Percentiles rank a stretch among this genome's conserved stretches.
phyloP scores from a whole-genome alignment of 2,888 invertebrate species.

The Trissonchulus sp. region DNA sequence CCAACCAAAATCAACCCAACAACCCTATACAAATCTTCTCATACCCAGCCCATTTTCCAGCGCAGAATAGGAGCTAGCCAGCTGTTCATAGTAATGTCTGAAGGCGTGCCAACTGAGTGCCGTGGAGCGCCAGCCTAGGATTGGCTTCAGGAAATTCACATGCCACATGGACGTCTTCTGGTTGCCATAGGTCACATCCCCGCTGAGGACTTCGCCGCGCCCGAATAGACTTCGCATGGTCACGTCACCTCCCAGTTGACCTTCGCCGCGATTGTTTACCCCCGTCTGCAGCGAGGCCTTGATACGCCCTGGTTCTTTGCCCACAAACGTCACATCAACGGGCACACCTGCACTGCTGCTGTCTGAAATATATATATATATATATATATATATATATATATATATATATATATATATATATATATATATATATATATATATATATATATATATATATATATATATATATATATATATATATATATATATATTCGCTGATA shows the following conservation, averaged over 20 bases:
- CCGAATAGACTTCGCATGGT: slow-evolving; percentile 68
- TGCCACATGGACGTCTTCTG: slow-evolving; percentile 74
- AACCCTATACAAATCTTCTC: no score
- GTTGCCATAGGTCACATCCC: slow-evolving; percentile 78
- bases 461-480: no score
- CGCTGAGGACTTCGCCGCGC: slow-evolving; percentile 71
- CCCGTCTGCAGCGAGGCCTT: background rate
- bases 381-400: no score
- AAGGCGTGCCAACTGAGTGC: slow-evolving; percentile 37
- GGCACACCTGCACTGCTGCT: no score
- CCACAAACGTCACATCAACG: slow-evolving; percentile 72
- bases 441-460: no score
- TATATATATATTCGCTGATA: no score
- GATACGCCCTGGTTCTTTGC: slow-evolving; percentile 63
- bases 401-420: no score
- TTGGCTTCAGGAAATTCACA: slow-evolving; percentile 73
- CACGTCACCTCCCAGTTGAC: background rate
- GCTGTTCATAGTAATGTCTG: slow-evolving; percentile 21
- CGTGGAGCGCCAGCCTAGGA: slow-evolving; percentile 60
- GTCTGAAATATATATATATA: no score
- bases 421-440: no score
- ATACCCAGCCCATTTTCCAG: slow-evolving; percentile 57
- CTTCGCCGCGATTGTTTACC: slow-evolving; percentile 26
- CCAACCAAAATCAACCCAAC: no score
- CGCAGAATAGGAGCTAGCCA: slow-evolving; percentile 74